Base-by-base conservation (phyloP, 2,113 vertebrate genomes). In the Danionella cerebrum region DNA sequence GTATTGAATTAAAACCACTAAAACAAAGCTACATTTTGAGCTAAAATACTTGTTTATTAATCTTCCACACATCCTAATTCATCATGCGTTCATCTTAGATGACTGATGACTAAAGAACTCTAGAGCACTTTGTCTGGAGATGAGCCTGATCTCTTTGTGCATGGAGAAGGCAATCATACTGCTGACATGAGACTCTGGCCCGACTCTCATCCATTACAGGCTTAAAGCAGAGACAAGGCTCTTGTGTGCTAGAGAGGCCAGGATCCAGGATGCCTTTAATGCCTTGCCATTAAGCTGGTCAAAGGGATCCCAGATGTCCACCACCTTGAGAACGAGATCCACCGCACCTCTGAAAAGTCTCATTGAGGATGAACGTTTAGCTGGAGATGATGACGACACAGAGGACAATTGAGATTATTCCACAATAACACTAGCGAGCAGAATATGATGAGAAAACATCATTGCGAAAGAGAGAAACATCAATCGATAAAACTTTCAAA, bases 251-350 rank as follows among this genome's bases (percentile, higher is more conserved):
- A 25, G 38, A 52, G 13, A 60, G 47, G 54, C 19, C 54, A 41
- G 50, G 67, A 52, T 69, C 35, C 55, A 62, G 45, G 45, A 62
- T 62, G 67, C 35, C 52, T 52, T 69, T 69, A 62, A 69, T 41
- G 36, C 52, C 24, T 31, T 60, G 57, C 48, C 55, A 60, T 59
- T 69, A 69, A 48, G 45, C 42, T 69, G 14, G 22, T 51, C 67
- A 51, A 52, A 39, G 62, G 45, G 16, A 52, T 51, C 35, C 57
- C 22, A 41, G 14, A 62, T 45, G 38, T 67, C 65, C 47, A 36
- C 44, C 55, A 22, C 18, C 33, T 52, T 21, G 41, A 51, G 42
- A 9, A 39, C 8, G 31, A 60, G 45, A 21, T 48, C 44, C 1
- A 13, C 16, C 13, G 21, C 14, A 48, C 16, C 19, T 47, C 33